Evolutionary conservation across 2,888 invertebrate species (phyloP).

Genomic region (Drosophila flavopinicola): DNA sequence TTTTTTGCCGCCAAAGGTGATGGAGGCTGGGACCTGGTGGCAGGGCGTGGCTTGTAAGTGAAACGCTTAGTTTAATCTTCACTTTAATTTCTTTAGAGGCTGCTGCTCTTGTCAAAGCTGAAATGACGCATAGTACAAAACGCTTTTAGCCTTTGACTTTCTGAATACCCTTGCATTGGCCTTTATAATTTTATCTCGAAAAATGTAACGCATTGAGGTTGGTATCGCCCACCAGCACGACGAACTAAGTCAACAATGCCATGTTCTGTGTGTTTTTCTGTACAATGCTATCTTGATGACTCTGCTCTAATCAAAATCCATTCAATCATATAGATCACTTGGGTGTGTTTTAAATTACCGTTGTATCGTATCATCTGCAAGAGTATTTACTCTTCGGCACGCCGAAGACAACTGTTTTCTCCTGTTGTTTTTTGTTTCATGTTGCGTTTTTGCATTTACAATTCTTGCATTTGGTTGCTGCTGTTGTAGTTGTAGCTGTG

Average conservation of each 20-base stretch:
- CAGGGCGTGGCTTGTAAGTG: conserved; percentile 3
- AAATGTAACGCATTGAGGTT: background rate
- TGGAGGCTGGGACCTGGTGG: background rate
- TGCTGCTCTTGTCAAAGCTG: conserved; percentile 33
- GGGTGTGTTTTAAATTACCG: no score
- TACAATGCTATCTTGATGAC: no score
- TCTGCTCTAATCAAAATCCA: no score
- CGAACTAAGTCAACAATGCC: no score
- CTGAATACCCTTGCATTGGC: background rate
- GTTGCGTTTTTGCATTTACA: conserved; percentile 22
- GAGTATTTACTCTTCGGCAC: background rate
- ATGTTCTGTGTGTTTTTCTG: no score
- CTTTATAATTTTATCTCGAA: background rate
- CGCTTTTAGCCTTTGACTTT: conserved; percentile 26
- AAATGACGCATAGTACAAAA: conserved; percentile 53
- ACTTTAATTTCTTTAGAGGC: conserved; percentile 41
- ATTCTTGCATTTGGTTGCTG: conserved; percentile 7
- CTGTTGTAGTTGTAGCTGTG: background rate
- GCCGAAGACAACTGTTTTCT: background rate
- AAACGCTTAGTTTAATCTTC: conserved; percentile 11
- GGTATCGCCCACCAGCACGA: no score
- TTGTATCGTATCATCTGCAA: background rate
- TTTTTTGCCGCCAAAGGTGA: background rate
- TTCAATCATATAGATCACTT: no score
- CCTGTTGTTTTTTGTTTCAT: background rate